phyloP scores from a whole-genome alignment of 1,140 invertebrate species.

The Drosophila lacteicornis region DNA sequence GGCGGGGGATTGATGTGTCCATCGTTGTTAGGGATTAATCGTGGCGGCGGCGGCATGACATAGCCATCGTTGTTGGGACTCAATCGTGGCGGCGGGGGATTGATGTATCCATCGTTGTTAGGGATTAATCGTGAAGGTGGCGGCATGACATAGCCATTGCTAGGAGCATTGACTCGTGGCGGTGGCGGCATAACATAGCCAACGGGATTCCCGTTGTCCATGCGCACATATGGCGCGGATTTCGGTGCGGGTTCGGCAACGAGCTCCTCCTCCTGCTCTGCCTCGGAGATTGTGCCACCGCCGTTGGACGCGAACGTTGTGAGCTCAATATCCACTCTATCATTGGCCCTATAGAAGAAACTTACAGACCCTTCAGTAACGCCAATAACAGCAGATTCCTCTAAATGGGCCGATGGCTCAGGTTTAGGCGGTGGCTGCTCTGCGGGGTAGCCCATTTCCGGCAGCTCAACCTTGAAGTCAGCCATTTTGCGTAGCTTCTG shows the following conservation, averaged over 20 bases:
- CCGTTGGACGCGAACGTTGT: too few species aligned
- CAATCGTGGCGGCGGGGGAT: not conserved
- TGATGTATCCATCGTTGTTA: not conserved
- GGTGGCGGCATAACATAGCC: not conserved
- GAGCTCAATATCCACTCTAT: too few species aligned
- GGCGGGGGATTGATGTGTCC: not conserved
- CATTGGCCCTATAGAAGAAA: too few species aligned
- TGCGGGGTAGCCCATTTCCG: not conserved
- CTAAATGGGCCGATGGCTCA: too few species aligned
- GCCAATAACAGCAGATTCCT: too few species aligned
- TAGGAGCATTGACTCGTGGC: too few species aligned
- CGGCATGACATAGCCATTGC: not conserved
- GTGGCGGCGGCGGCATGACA: not conserved
- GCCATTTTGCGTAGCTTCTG: constrained; percentile 4
- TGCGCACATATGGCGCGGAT: not conserved
- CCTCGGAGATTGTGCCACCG: not conserved
- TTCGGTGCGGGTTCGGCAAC: too few species aligned
- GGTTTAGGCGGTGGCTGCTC: too few species aligned
- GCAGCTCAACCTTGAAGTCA: constrained; percentile 12
- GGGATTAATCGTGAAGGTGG: not conserved
- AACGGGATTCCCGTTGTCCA: not conserved
- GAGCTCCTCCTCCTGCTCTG: too few species aligned
- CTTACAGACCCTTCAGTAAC: too few species aligned
- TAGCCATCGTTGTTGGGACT: not conserved
- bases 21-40: not conserved